phyloP scores from a whole-genome alignment of 2,797 vertebrate species.

The Anas bahamensis region DNA sequence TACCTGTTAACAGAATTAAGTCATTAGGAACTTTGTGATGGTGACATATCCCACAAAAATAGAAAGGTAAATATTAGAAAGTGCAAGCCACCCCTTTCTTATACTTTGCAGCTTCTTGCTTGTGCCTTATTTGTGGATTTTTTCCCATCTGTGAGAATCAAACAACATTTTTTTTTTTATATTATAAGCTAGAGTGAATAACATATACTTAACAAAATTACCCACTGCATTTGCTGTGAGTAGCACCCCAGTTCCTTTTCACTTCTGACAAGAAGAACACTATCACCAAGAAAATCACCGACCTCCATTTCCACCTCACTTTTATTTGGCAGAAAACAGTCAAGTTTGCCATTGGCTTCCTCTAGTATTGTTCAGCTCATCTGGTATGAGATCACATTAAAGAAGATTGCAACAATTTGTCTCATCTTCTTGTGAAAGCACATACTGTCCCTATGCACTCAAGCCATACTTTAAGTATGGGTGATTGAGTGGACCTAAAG shows the following conservation, averaged over 20 bases:
- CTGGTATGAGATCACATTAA: conserved; percentile 79
- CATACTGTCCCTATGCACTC: conserved; percentile 69
- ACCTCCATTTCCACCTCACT: conserved; percentile 78
- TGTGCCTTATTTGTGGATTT: conserved; percentile 33
- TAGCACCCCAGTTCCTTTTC: conserved; percentile 67
- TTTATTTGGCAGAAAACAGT: conserved; percentile 81
- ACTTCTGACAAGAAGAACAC: conserved; percentile 77
- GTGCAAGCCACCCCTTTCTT: neutral
- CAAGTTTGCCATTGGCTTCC: conserved; percentile 71
- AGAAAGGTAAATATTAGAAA: neutral
- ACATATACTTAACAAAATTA: conserved; percentile 85
- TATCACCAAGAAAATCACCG: conserved; percentile 77
- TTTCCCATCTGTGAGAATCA: conserved; percentile 25
- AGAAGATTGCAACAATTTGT: conserved; percentile 84
- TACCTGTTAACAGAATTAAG: neutral
- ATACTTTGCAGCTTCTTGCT: conserved; percentile 23
- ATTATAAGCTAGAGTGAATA: conserved; percentile 74
- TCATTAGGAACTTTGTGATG: neutral
- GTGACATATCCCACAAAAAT: neutral
- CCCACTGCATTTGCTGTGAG: conserved; percentile 76
- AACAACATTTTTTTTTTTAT: conserved; percentile 39
- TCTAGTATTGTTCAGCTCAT: conserved; percentile 73
- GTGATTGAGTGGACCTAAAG: conserved; percentile 54
- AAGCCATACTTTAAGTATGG: conserved; percentile 59
- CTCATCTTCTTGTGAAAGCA: conserved; percentile 79